Percentiles rank a stretch among this genome's conserved stretches.
phyloP scores from a whole-genome alignment of 2,113 vertebrate genomes.

The Thamnaconus septentrionalis region DNA sequence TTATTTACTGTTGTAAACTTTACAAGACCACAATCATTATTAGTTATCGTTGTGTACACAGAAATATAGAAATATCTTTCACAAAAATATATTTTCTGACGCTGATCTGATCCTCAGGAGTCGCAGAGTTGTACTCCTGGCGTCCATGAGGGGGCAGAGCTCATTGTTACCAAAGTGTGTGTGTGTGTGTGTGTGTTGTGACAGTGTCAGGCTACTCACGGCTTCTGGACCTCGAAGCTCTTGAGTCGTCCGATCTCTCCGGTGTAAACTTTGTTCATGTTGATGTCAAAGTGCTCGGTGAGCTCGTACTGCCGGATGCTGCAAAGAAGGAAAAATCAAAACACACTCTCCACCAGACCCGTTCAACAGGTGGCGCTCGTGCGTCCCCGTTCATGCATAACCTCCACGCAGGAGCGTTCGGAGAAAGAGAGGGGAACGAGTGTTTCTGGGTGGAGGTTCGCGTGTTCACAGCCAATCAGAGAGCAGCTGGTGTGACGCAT shows the following conservation, averaged over 20 bases:
- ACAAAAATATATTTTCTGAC: neutral
- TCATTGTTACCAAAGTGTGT: neutral
- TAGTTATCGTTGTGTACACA: too few relatives aligned
- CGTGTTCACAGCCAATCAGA: too few relatives aligned
- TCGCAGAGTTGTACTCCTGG: too few relatives aligned
- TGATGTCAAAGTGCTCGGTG: conserved; percentile 83
- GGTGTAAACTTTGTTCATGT: conserved; percentile 84
- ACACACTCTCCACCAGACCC: neutral
- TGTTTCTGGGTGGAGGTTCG: too few relatives aligned
- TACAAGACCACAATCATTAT: too few relatives aligned
- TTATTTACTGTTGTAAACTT: too few relatives aligned
- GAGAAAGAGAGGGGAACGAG: too few relatives aligned
- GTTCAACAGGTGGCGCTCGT: neutral
- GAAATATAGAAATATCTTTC: too few relatives aligned
- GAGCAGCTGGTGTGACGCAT: too few relatives aligned
- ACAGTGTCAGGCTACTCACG: conserved; percentile 79
- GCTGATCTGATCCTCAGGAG: conserved; percentile 7
- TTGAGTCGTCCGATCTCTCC: conserved; percentile 95
- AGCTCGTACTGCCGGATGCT: conserved; percentile 98
- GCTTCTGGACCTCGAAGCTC: conserved; percentile 96
- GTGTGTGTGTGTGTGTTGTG: conserved; percentile 7
- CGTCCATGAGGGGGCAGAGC: too few relatives aligned
- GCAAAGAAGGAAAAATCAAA: neutral
- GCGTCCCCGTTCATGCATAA: too few relatives aligned
- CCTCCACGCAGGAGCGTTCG: too few relatives aligned